Base-by-base conservation (phyloP, 1,140 invertebrate species). In the Amphibalanus amphitrite region DNA sequence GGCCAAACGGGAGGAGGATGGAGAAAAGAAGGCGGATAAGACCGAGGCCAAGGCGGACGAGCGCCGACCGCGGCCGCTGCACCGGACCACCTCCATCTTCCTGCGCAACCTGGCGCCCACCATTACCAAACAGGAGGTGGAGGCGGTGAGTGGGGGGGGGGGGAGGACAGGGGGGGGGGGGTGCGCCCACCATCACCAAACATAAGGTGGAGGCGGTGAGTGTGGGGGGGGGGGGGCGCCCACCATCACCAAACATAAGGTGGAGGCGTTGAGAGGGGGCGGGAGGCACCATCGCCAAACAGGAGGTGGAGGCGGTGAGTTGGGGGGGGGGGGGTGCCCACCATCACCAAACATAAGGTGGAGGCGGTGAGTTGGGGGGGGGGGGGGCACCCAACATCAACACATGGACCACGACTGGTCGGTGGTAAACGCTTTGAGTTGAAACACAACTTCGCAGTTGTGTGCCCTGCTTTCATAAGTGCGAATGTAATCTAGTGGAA, bases 31-130 rank as follows among this genome's bases (percentile, higher is more conserved):
- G 8, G 71, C 79, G 30, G 78, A 80, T 28, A 79, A 81, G 25
- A 78, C 81, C 10, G 77, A 79, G 28, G 76, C 78, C 20, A 75
- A 74, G 28, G 76, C 76, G 25, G 74, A 75, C 47, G 76, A 75
- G 38, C 69, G 33, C 25, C 74, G 29, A 72, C 78, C 81, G 0
- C 76, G 82, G 73, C 80, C 82, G 30, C 79, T 88, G 28, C 96
- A 99, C 79, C 93, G 93, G 79, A 99, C 97, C 3, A 91, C 91
- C 26, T 98, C 95, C 0, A 97, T 99, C 73, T 99, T 98, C 78
- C 83, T 99, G 25, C 84, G 96, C 33, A 98, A 98, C 81, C 84
- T 99, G 38, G 91, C 95, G 0, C 93, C 96, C 0, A 90, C 90
- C 3, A 97, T 98, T 70, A 98, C 93, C 0, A 95, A 96, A 79